Percentiles rank a stretch among this genome's conserved stretches.
Conservation (phyloP, 1,140 invertebrate genomes). For the Periplaneta americana region DNA sequence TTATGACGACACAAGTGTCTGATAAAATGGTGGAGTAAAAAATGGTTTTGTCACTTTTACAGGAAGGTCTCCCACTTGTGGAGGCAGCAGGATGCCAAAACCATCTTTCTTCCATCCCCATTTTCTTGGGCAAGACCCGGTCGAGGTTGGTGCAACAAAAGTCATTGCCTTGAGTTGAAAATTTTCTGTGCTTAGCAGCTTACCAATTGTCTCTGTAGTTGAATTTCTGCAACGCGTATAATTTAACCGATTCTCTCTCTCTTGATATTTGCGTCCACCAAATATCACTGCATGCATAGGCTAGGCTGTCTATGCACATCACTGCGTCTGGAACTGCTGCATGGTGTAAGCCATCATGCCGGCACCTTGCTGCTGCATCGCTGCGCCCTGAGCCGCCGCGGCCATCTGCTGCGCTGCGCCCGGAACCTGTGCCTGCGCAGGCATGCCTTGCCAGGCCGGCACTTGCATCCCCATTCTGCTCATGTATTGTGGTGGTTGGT, state of each 20-base stretch:
- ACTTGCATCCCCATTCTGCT: constrained; percentile 37
- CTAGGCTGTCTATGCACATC: constrained; percentile 35
- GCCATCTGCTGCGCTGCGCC: constrained; percentile 32
- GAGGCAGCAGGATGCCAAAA: neutral
- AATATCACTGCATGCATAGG: neutral
- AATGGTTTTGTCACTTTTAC: neutral
- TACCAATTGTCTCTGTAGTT: neutral
- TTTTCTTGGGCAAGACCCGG: neutral
- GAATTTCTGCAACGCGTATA: neutral
- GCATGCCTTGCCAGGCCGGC: constrained; percentile 37
- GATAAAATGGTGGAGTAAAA: neutral
- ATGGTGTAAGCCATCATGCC: constrained; percentile 66
- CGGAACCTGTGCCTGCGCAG: constrained; percentile 21
- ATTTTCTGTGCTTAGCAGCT: neutral
- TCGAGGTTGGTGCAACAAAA: neutral
- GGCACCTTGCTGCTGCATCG: constrained; percentile 32
- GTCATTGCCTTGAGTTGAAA: neutral
- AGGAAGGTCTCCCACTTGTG: neutral
- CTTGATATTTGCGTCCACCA: neutral
- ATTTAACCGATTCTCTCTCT: neutral
- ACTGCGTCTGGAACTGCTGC: constrained; percentile 74
- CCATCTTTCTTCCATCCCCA: neutral
- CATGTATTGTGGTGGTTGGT: constrained; percentile 42
- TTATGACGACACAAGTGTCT: neutral
- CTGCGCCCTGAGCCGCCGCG: constrained; percentile 29